Percentiles rank a stretch among this genome's conserved stretches.
Conservation (phyloP, 1,140 invertebrate genomes). For the Chironomus tepperi region DNA sequence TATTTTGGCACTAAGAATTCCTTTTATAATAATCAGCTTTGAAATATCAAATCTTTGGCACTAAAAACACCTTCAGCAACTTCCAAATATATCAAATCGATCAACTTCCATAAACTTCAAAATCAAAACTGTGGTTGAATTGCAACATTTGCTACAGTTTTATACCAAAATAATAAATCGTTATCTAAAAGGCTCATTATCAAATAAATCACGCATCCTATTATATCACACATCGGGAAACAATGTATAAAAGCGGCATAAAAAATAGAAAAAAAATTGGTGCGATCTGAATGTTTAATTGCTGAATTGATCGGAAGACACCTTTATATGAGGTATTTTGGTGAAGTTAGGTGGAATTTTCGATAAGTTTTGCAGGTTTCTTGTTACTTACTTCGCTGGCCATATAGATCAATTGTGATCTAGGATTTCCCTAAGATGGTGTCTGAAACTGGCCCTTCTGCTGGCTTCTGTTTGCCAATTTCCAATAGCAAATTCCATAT, state of each 20-base stretch:
- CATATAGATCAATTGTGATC: no score
- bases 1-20: background rate
- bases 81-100: background rate
- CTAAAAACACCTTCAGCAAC: no score
- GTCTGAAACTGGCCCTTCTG: no score
- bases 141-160: background rate
- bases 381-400: no score
- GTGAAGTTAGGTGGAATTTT: no score
- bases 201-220: background rate
- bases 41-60: no score
- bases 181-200: background rate
- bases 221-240: slow-evolving; percentile 1
- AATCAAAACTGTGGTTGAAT: background rate
- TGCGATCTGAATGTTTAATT: slow-evolving; percentile 4
- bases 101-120: background rate
- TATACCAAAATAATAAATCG: background rate
- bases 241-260: background rate
- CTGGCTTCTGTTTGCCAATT: no score
- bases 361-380: no score
- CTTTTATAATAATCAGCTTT: no score
- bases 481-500: no score
- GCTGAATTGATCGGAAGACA: background rate
- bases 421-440: no score
- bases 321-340: no score
- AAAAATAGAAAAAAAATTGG: background rate